Percentiles rank a stretch among this genome's conserved stretches.
Evolutionary conservation across 2,888 invertebrate genomes (phyloP).

Genomic region (Elegia similella): DNA sequence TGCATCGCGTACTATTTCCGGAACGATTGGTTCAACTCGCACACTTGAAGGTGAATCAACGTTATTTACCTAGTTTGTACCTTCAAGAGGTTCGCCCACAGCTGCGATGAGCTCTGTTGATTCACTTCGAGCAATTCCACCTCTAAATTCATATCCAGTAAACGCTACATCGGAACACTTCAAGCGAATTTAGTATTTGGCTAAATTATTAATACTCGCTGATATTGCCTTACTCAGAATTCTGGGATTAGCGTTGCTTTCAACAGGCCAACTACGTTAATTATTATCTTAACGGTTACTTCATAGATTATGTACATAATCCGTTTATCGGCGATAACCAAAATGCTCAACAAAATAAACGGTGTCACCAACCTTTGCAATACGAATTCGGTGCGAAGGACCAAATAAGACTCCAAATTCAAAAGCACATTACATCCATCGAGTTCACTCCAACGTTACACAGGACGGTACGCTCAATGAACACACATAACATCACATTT

Average conservation of each 20-base stretch:
- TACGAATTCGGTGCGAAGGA: slow-evolving; percentile 45
- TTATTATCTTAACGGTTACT: not conserved
- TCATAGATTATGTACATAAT: not conserved
- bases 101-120: slow-evolving; percentile 5
- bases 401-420: slow-evolving; percentile 63
- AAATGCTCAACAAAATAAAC: not conserved
- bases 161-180: not conserved
- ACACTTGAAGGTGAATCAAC: slow-evolving; percentile 14
- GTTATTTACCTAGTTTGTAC: slow-evolving; percentile 9
- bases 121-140: not conserved
- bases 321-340: not conserved
- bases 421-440: slow-evolving; percentile 70
- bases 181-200: slow-evolving; percentile 26
- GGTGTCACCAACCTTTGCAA: slow-evolving; percentile 41
- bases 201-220: slow-evolving; percentile 28
- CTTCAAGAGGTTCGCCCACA: slow-evolving; percentile 9
- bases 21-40: slow-evolving; percentile 5
- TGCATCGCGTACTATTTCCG: slow-evolving; percentile 13
- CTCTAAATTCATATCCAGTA: slow-evolving; percentile 7
- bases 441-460: slow-evolving; percentile 76
- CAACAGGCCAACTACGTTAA: not conserved
- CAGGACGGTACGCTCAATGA: slow-evolving; percentile 65
- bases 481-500: slow-evolving; percentile 79
- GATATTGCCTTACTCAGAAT: slow-evolving; percentile 19
- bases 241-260: not conserved